These are phyloP conservation scores for Heliconius cydno DNA, from an alignment of 2,888 invertebrate species.

Conservation along the genomic window DNA sequence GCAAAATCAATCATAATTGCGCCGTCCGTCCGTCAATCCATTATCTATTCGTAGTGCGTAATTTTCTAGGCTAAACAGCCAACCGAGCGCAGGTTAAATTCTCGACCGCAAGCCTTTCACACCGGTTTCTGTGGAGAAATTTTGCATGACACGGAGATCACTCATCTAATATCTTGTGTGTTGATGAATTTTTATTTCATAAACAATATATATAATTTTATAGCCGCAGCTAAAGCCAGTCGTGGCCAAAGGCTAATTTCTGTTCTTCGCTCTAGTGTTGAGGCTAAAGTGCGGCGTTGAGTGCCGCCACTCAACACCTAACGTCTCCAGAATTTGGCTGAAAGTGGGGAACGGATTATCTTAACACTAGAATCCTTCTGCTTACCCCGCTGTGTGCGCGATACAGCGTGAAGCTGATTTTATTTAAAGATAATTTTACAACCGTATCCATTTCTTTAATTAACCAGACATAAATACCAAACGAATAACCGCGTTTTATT, in stretches of 20 bases:
- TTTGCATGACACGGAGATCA: conserved; percentile 40
- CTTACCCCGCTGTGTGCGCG: no score
- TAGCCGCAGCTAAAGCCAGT: no score
- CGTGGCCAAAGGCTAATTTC: no score
- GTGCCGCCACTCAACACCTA: no score
- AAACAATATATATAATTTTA: not conserved
- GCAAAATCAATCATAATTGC: conserved; percentile 48
- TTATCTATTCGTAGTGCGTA: conserved; percentile 48
- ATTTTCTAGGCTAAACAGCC: conserved; percentile 49
- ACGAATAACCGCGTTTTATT: not conserved
- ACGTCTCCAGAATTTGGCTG: no score
- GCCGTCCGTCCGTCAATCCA: conserved; percentile 33
- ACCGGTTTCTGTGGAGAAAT: conserved; percentile 51
- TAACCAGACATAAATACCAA: not conserved
- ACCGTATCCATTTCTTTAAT: conserved; percentile 4
- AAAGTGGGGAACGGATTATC: no score
- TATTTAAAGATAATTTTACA: conserved; percentile 9
- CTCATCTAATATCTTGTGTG: conserved; percentile 28
- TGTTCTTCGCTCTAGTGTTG: no score
- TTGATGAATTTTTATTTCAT: conserved; percentile 21
- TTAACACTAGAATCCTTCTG: no score
- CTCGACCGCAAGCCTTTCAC: conserved; percentile 47
- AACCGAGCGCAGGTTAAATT: conserved; percentile 47
- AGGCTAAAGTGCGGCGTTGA: no score
- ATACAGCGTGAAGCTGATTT: not conserved